Conservation (phyloP, 2,113 vertebrate species). For the Thunnus maccoyii region DNA sequence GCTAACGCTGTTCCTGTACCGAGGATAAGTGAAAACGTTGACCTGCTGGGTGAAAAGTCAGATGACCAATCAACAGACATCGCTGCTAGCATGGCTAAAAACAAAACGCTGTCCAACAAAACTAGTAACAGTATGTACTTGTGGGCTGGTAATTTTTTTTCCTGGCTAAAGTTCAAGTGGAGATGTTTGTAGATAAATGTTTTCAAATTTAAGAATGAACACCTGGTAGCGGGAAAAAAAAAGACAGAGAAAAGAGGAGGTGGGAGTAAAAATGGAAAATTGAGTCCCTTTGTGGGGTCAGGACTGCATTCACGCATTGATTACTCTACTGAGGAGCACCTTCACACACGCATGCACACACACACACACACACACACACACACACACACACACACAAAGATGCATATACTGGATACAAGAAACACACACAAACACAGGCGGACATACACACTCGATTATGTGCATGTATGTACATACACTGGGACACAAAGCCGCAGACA, state of each 20-base stretch:
- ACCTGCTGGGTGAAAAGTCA: too few species aligned
- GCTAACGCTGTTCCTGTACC: too few species aligned
- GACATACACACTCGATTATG: background rate
- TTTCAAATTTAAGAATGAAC: too few species aligned
- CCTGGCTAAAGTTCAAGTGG: too few species aligned
- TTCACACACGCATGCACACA: conserved; percentile 41
- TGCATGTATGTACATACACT: background rate
- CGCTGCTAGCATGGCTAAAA: too few species aligned
- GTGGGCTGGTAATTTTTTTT: too few species aligned
- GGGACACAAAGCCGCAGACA: background rate
- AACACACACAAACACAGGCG: background rate
- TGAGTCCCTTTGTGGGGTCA: conserved; percentile 42
- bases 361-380: conserved; percentile 46
- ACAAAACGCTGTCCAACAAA: too few species aligned
- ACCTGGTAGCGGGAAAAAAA: background rate
- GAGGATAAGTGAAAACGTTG: too few species aligned
- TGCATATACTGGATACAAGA: too few species aligned
- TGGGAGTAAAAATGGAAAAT: conserved; percentile 33
- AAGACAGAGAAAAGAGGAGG: background rate
- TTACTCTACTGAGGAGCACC: conserved; percentile 51
- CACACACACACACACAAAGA: conserved; percentile 12
- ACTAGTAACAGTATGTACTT: too few species aligned
- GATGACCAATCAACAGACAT: too few species aligned
- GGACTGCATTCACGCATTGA: conserved; percentile 44
- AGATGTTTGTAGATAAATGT: too few species aligned